Base-by-base conservation (phyloP, 2,113 vertebrate species). In the Chloebia gouldiae region DNA sequence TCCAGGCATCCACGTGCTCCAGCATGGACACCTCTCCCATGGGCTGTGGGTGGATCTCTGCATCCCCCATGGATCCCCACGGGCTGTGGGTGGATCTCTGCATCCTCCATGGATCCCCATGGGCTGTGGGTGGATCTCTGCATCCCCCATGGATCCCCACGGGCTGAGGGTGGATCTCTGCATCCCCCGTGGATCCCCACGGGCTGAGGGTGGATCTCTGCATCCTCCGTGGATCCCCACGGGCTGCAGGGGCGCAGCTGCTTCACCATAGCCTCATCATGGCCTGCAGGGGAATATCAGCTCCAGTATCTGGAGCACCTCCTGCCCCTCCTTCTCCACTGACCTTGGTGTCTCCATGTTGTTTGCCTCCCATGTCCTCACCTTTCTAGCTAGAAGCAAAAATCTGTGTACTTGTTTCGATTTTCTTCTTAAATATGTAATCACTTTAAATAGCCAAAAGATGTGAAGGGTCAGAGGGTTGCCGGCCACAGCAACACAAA, bases 261-360 rank as follows among this genome's bases (percentile, higher is more conserved):
- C 51, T 6, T 27, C 51, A n/a, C 18, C 19, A 8, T 4, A 14
- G 19, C 35, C 6, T 75, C 33, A 59, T 25, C 33, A 37, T 0
- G 0, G 20, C 42, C 53, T 47, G 54, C 25, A 37, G 11, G 23
- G 27, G n/a, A 47, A 37, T 37, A 19, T 37, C 11, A 1, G 33
- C 19, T 75, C 42, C 0, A 1, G 42, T 1, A 0, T 9, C 15
- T 59, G 54, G 5, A 37, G 20, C 15, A 11, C 2, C 72, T 75
- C 11, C 20, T 59, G 3, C 15, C 54, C 11, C 27, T 47, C 15
- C 8, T 24, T 59, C 27, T 47, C 11, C 21, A 14, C n/a, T 37
- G 54, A 47, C n/a, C 12, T 18, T 47, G 15, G 15, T 37, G 20
- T 31, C 9, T 2, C 42, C 9, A 10, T 59, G 42, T 59, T 8